Evolutionary conservation across 2,888 invertebrate genomes (phyloP), one percentile per base, ranked within the genome.

Genomic region (Rhabditophanes sp.): DNA sequence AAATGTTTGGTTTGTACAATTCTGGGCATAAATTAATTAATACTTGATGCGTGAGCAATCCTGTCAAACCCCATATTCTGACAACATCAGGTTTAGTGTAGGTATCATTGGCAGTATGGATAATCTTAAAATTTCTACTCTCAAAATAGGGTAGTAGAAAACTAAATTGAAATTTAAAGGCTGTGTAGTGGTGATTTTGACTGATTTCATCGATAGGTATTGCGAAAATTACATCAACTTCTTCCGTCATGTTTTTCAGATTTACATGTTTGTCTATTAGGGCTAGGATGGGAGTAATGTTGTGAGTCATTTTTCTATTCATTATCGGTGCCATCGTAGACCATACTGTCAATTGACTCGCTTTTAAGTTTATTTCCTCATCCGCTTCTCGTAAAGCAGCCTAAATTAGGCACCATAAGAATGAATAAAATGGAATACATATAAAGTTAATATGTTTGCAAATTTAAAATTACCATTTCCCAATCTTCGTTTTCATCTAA

Each of bases 331-430:
- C 42, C 35, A 53, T 21, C 5, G 25, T 22, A 3, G 49, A 48
- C 52, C 52, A 53, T 2, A 54, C 30, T 6, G 43, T 42, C 17
- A 56, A 42, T 16, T 39, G 33, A 2, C 33, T 30, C 6, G 32
- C 17, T 2, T 36, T 11, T 4, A 56, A 15, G 5, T 50, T 52
- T 9, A 53, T 51, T 38, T 56, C 56, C 35, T 56, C 56, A 4
- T 35, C 18, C 7, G 56, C 46, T 35, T 56, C 56, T 29, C 56
- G 32, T 4, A 56, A 21, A 1, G 55, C 55, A 3, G 56, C 50
- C 43, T 50, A 23, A 6, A 48, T 30, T 21, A 20, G 4, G 15
- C 17, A 27, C 25, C 7, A 9, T n/a, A 12, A 33, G n/a, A 11
- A 33, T 4, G 8, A 12, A 15, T n/a, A 20, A 1, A 3, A 1